Percentiles rank a stretch among this genome's conserved stretches.
phyloP scores from a whole-genome alignment of 2,113 vertebrate genomes.

The Pampusana beccarii region DNA sequence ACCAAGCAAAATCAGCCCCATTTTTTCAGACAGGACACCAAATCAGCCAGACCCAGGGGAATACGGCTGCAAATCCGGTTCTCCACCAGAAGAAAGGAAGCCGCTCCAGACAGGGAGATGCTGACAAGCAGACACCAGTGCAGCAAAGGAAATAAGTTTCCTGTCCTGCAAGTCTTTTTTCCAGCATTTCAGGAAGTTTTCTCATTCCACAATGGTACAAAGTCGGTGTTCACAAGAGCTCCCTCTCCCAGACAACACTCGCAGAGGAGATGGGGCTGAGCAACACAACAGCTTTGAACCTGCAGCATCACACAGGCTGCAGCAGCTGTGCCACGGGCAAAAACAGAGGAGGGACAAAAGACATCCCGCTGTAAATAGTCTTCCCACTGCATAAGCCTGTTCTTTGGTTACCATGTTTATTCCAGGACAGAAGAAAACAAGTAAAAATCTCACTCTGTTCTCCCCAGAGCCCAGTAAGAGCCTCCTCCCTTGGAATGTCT shows the following conservation, averaged over 20 bases:
- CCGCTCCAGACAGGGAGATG: neutral
- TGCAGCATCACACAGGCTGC: neutral
- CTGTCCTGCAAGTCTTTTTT: neutral
- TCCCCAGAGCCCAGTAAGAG: neutral
- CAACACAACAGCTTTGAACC: neutral
- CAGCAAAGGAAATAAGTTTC: neutral
- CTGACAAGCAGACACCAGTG: neutral
- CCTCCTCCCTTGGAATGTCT: neutral
- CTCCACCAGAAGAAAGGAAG: neutral
- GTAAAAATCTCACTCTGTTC: neutral
- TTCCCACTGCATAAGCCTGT: neutral
- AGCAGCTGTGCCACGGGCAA: neutral
- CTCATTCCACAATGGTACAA: neutral
- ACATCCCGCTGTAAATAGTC: fast-evolving
- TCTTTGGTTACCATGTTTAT: neutral
- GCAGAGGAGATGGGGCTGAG: neutral
- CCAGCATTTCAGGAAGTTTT: neutral
- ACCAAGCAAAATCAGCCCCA: neutral
- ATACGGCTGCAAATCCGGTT: neutral
- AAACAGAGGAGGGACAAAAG: neutral
- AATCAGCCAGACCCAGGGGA: neutral
- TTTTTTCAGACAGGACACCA: neutral
- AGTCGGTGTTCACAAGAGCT: neutral
- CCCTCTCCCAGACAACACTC: neutral
- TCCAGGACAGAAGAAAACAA: neutral